phyloP scores from a whole-genome alignment of 2,113 vertebrate genomes.

The Corvus hawaiiensis region DNA sequence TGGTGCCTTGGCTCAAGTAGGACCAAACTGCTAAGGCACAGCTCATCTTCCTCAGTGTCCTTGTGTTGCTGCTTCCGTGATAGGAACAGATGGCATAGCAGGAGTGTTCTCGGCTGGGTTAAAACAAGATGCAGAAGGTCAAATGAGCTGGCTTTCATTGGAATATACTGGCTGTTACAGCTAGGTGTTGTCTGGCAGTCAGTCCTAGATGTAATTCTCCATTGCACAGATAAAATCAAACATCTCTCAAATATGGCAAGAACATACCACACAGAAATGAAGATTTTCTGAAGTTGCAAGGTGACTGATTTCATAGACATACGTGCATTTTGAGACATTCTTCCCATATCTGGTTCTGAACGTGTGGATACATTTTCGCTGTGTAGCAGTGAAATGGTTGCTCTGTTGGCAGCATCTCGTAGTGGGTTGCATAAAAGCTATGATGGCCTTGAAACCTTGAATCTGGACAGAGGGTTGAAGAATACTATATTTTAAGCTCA shows the following conservation, averaged over 20 bases:
- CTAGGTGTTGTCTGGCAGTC: background rate
- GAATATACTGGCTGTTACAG: background rate
- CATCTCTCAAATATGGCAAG: background rate
- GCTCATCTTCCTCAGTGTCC: background rate
- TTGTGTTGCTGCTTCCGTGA: background rate
- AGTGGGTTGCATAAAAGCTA: background rate
- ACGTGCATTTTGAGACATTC: background rate
- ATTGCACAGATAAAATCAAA: background rate
- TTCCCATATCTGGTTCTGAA: background rate
- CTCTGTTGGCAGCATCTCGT: background rate
- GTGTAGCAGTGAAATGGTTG: background rate
- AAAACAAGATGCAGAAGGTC: conserved; percentile 2
- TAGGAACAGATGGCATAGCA: conserved; percentile 27
- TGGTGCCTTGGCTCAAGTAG: background rate
- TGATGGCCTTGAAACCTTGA: background rate
- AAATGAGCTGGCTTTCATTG: background rate
- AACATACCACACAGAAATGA: background rate
- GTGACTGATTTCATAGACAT: background rate
- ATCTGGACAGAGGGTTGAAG: background rate
- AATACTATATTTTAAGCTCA: background rate
- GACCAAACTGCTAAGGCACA: background rate
- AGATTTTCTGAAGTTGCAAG: background rate
- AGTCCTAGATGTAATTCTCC: background rate
- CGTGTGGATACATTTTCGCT: background rate
- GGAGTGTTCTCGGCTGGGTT: background rate